These are phyloP conservation scores for Polymixis flavicincta DNA, from an alignment of 2,888 invertebrate genomes.

Conservation along the genomic window DNA sequence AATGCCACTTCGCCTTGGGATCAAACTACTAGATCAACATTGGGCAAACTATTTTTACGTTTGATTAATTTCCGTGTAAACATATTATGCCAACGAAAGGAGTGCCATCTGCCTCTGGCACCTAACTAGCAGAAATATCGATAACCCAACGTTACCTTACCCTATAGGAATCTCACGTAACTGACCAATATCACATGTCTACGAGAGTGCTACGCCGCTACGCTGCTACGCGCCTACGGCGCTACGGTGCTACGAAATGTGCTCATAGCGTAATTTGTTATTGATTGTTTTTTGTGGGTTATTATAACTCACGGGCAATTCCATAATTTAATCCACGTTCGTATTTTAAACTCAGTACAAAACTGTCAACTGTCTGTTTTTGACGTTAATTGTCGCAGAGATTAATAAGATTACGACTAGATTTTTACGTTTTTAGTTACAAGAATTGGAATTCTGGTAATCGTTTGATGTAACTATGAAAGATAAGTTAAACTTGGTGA, in stretches of 20 bases:
- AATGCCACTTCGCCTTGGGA: not conserved
- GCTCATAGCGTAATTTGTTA: conserved; percentile 23
- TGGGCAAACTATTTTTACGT: not conserved
- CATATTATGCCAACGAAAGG: not conserved
- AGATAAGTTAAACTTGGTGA: no score
- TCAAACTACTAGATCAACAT: not conserved
- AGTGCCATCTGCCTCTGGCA: not conserved
- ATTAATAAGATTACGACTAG: not conserved
- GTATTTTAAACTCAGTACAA: not conserved
- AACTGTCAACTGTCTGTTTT: not conserved
- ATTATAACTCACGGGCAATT: not conserved
- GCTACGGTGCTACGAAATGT: conserved; percentile 5
- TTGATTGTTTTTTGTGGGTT: not conserved
- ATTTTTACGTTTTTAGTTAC: not conserved
- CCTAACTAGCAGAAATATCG: not conserved
- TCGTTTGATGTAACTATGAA: not conserved
- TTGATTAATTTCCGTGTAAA: not conserved
- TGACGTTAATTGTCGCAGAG: not conserved
- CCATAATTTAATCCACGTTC: not conserved
- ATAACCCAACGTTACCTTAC: not conserved
- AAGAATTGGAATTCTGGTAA: not conserved
- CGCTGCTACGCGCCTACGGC: conserved; percentile 38
- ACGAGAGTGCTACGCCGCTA: conserved; percentile 41
- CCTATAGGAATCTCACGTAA: conserved; percentile 16
- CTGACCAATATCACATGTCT: conserved; percentile 31